Percentiles rank a stretch among this genome's conserved stretches.
phyloP scores from a whole-genome alignment of 2,797 vertebrate species.

The Schizothorax lantsangensis region DNA sequence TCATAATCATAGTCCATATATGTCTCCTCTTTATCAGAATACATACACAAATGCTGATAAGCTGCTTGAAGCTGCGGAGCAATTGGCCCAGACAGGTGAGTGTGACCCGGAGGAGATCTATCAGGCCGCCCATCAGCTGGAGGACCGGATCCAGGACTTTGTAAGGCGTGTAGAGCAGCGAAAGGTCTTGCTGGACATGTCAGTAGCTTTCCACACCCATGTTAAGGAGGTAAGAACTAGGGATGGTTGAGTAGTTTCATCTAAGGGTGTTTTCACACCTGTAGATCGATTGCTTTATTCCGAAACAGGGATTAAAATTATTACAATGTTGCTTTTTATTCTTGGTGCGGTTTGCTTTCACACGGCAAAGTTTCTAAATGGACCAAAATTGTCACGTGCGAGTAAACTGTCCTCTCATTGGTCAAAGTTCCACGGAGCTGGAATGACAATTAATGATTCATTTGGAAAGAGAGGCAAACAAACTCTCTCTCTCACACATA shows the following conservation, averaged over 20 bases:
- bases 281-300: too few species aligned
- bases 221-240: slow-evolving; percentile 91
- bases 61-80: slow-evolving; percentile 94
- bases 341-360: too few species aligned
- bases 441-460: too few species aligned
- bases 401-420: too few species aligned
- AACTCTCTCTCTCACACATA: too few species aligned
- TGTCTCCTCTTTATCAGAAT: slow-evolving; percentile 78
- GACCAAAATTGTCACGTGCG: too few species aligned
- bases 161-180: slow-evolving; percentile 96
- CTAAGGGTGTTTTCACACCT: neutral
- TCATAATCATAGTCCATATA: neutral
- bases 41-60: slow-evolving; percentile 99
- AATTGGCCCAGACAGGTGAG: slow-evolving; percentile 96
- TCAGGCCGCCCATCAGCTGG: slow-evolving; percentile 96
- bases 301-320: too few species aligned
- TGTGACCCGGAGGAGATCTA: slow-evolving; percentile 99
- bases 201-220: slow-evolving; percentile 97
- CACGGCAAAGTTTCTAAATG: too few species aligned
- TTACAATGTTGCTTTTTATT: too few species aligned
- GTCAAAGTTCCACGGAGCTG: too few species aligned
- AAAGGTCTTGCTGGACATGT: slow-evolving; percentile 97
- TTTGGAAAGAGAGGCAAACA: too few species aligned
- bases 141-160: slow-evolving; percentile 98
- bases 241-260: neutral